These are phyloP conservation scores for Clarias pachynema DNA, from an alignment of 2,797 vertebrate genomes.

Conservation along the genomic window DNA sequence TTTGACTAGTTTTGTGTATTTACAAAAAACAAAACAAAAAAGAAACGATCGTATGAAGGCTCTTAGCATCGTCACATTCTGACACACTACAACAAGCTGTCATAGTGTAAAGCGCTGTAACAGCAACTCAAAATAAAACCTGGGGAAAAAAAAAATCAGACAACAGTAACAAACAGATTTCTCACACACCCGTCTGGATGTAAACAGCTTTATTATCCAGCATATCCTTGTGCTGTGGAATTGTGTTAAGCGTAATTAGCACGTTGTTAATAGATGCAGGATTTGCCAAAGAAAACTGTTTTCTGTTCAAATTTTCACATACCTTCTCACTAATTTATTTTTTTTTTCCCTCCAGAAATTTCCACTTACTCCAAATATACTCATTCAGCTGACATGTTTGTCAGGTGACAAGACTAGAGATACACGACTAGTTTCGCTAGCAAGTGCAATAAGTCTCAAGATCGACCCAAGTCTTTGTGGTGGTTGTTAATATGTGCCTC, in stretches of 20 bases:
- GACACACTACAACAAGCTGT: slow-evolving; percentile 33
- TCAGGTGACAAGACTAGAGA: not conserved
- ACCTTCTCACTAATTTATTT: not conserved
- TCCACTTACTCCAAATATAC: slow-evolving; percentile 2
- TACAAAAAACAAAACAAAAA: not conserved
- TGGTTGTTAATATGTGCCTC: not conserved
- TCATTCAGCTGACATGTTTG: not conserved
- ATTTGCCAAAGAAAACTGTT: slow-evolving; percentile 35
- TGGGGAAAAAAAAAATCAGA: not conserved
- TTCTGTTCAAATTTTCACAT: slow-evolving; percentile 12
- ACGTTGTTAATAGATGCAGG: slow-evolving; percentile 62
- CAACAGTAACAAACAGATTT: slow-evolving; percentile 30
- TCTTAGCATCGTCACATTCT: not conserved
- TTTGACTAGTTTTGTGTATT: not conserved
- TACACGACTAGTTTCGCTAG: not conserved
- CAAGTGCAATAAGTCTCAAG: not conserved
- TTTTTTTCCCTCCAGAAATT: not conserved
- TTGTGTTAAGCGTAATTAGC: slow-evolving; percentile 72
- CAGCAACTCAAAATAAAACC: slow-evolving; percentile 14
- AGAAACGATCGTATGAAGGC: not conserved
- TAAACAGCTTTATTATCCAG: slow-evolving; percentile 68
- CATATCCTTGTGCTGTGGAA: slow-evolving; percentile 66
- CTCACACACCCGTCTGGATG: slow-evolving; percentile 53
- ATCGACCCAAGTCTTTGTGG: not conserved
- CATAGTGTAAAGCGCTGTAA: slow-evolving; percentile 12